These are phyloP conservation scores for Adelognathus sp. DNA, from an alignment of 2,888 invertebrate species.

Conservation along the genomic window DNA sequence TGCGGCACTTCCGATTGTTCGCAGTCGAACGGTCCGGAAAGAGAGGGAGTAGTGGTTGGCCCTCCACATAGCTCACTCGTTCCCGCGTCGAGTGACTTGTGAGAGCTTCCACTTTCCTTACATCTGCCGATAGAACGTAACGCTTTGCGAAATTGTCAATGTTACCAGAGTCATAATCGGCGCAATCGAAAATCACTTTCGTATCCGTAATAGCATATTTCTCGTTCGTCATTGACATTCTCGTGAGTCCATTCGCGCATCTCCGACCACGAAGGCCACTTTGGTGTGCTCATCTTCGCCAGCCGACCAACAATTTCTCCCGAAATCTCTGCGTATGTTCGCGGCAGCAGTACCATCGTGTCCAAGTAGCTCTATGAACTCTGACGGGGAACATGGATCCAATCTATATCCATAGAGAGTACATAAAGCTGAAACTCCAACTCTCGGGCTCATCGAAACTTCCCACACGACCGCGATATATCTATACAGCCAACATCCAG, in stretches of 20 bases:
- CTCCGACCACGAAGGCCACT: background rate
- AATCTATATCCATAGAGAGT: background rate
- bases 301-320: background rate
- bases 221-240: background rate
- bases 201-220: background rate
- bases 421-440: background rate
- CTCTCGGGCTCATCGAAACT: background rate
- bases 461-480: background rate
- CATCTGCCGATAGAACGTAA: background rate
- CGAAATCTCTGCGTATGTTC: conserved; percentile 37
- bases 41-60: no score
- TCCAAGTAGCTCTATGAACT: background rate
- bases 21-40: no score
- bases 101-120: no score
- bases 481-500: background rate
- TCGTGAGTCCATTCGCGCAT: background rate
- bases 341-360: background rate
- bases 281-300: background rate
- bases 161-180: no score
- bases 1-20: no score
- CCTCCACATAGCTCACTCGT: no score
- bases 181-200: background rate
- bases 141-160: no score
- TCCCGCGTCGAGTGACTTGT: no score
- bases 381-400: background rate